Base-by-base conservation (phyloP, 1,140 invertebrate species). In the Neocloeon triangulifer region DNA sequence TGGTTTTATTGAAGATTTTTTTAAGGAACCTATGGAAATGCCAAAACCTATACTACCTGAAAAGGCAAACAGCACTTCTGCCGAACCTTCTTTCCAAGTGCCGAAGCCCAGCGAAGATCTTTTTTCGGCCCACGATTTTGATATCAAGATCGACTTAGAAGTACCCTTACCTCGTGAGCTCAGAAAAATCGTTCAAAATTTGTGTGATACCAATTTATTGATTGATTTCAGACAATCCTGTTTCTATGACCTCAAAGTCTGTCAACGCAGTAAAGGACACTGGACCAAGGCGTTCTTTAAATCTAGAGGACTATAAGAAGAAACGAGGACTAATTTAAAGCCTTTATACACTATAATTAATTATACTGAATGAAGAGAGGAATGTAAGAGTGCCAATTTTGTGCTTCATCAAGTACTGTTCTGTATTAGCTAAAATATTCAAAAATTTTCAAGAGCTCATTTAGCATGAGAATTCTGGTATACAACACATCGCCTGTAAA, bases 231-330 rank as follows among this genome's bases (percentile, higher is more conserved):
- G 74, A 61, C 39, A 66, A 70, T 43, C 59, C 69, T 19, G 65
- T 77, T 7, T 72, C 65, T 42, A 62, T 77, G 8, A 63, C 76
- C 34, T 73, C 78, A 18, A 80, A 81, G 49, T 66, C 74, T 32
- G 56, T 67, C 4, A 64, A 58, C 7, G 66, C 66, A 44, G 65
- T 73, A 23, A 75, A 74, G 48, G 78, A 84, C 41, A 66, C 71
- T 1, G 79, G 77, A 2, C 85, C 86, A 4, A 70, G 73, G 38
- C 53, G 86, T 37, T 89, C 85, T 1, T 54, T 95, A n/a, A 94
- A 95, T 50, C 56, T 95, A 30, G 85, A 92, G 53, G 89, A 92
- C 49, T 95, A 94, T 53, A 95, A 95, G 59, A 92, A 92, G 56
- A 80, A 86, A 49, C 68, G 86, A 39, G 86, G 89, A 32, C 69